Evolutionary conservation across 2,797 vertebrate species (phyloP), one percentile per base, ranked within the genome.

Genomic region (Microcaecilia unicolor): DNA sequence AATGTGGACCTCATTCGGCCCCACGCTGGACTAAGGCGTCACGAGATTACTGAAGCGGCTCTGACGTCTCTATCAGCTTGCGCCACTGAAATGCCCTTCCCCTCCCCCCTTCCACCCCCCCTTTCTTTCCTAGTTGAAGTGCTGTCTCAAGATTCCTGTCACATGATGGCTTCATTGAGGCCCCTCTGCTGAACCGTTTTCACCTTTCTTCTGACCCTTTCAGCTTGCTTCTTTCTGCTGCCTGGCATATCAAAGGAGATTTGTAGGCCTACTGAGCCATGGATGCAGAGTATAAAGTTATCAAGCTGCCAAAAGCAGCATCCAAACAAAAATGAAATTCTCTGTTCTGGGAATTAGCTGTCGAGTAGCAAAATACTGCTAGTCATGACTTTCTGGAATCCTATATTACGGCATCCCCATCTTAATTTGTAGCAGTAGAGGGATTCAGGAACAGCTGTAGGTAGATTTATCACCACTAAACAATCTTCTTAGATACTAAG

Each of bases 211-310:
- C 73, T 70, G 70, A 80, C 75, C 81, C 58, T 70, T 75, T 86
- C 83, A 80, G 83, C 80, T 81, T 76, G 84, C 72, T 77, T 83
- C 83, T 82, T 80, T 85, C 85, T 83, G 82, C 84, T 84, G 83
- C 85, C 84, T 91, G 90, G 87, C 85, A 86, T 90, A 94, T 96
- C 91, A 93, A 98, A 97, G 87, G 83, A 87, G 90, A 90, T 90
- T 88, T 91, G 88, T 79, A 89, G 93, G 90, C 97, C 91, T n/a
- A 93, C 47, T 52, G 87, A 92, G 88, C 90, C 84, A 86, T 84
- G 86, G 87, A 88, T 74, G 58, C 70, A 34, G 84, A 86, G 74
- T 92, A 94, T 90, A 84, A 90, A 95, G 90, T 88, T 80, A 88
- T 88, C 90, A 89, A 84, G 82, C 78, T 70, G 76, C 74, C 55